Conservation (phyloP, 1,140 invertebrate species). For the Teleopsis dalmanni region DNA sequence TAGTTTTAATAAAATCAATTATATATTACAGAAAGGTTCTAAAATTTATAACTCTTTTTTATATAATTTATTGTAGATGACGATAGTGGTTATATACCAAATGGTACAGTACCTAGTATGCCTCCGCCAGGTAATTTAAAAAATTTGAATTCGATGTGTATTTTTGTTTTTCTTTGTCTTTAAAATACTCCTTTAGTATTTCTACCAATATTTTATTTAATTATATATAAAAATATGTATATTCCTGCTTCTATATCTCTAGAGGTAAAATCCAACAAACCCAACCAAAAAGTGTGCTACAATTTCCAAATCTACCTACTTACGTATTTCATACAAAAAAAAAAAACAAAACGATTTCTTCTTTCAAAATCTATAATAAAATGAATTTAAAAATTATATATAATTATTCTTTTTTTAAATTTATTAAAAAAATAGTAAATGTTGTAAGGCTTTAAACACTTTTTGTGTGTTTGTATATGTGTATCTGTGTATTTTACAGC, state of each 20-base stretch:
- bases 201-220: constrained; percentile 10
- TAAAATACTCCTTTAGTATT: constrained; percentile 8
- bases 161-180: not conserved
- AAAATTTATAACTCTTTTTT: not conserved
- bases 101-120: constrained; percentile 32
- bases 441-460: not conserved
- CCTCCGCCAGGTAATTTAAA: constrained; percentile 41
- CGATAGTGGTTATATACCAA: constrained; percentile 38
- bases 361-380: no score
- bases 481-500: not conserved
- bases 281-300: constrained; percentile 5
- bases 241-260: constrained; percentile 14
- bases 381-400: not conserved
- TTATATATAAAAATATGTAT: constrained; percentile 5
- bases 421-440: no score
- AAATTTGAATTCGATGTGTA: not conserved
- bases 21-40: not conserved
- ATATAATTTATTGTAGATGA: constrained; percentile 21
- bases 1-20: constrained; percentile 6
- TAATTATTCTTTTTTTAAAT: no score
- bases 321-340: not conserved
- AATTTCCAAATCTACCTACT: constrained; percentile 4
- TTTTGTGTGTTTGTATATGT: not conserved
- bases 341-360: constrained; percentile 1
- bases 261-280: constrained; percentile 12